phyloP scores from a whole-genome alignment of 2,888 invertebrate species.

The Lissonota sp. region DNA sequence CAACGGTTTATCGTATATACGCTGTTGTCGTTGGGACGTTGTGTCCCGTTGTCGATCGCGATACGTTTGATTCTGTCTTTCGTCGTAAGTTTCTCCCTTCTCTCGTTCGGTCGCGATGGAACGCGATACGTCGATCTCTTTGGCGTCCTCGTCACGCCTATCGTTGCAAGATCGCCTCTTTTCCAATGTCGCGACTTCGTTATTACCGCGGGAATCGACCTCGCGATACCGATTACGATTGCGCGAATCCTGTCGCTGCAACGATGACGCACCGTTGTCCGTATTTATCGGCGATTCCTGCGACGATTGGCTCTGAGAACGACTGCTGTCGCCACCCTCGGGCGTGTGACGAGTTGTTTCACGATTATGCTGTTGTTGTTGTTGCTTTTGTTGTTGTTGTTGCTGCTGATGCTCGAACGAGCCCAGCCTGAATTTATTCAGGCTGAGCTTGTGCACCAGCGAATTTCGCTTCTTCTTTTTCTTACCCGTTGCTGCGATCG shows the following conservation, averaged over 20 bases:
- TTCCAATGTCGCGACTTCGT: slow-evolving; percentile 45
- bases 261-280: slow-evolving; percentile 68
- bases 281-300: slow-evolving; percentile 77
- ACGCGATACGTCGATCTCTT: slow-evolving; percentile 47
- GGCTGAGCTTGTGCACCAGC: slow-evolving; percentile 78
- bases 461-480: slow-evolving; percentile 75
- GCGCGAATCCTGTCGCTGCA: slow-evolving; percentile 15
- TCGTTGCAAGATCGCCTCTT: slow-evolving; percentile 62
- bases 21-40: slow-evolving; percentile 56
- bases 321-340: slow-evolving; percentile 80
- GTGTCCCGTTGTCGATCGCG: slow-evolving; percentile 60
- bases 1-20: slow-evolving; percentile 68
- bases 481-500: slow-evolving; percentile 70
- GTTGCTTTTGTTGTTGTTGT: slow-evolving; percentile 50
- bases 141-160: slow-evolving; percentile 59
- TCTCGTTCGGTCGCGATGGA: slow-evolving; percentile 65
- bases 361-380: slow-evolving; percentile 18
- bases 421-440: slow-evolving; percentile 77
- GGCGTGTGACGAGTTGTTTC: slow-evolving; percentile 75
- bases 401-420: slow-evolving; percentile 67
- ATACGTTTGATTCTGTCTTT: slow-evolving; percentile 47
- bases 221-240: slow-evolving; percentile 35
- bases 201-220: slow-evolving; percentile 40
- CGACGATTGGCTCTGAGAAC: slow-evolving; percentile 79
- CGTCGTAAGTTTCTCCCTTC: slow-evolving; percentile 67